Conservation (phyloP, 2,113 vertebrate genomes). For the Madoqua kirkii region DNA sequence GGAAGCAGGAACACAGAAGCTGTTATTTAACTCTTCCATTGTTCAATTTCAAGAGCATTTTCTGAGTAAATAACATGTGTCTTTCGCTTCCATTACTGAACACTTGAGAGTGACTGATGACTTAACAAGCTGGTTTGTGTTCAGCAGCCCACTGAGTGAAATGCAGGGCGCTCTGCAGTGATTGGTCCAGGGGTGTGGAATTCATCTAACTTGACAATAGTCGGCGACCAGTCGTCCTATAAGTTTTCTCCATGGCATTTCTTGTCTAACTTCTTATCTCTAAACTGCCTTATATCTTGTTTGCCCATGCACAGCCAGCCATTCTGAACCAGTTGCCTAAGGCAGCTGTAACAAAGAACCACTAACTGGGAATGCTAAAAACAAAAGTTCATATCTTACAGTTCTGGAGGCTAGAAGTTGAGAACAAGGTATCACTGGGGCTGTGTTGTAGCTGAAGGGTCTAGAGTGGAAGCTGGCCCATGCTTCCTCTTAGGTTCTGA, state of each 20-base stretch:
- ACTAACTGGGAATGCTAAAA: neutral
- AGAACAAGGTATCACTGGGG: neutral
- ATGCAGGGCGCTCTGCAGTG: neutral
- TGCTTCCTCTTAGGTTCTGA: neutral
- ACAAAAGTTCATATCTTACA: neutral
- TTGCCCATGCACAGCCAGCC: slow-evolving; percentile 21
- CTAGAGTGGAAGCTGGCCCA: neutral
- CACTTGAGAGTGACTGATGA: slow-evolving; percentile 44
- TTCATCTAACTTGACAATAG: slow-evolving; percentile 44
- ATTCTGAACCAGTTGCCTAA: neutral
- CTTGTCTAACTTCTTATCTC: slow-evolving; percentile 8
- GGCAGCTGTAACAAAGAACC: neutral
- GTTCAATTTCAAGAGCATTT: slow-evolving; percentile 37
- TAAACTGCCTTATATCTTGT: slow-evolving; percentile 34
- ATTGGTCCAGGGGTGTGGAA: neutral
- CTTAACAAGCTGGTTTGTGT: slow-evolving; percentile 28
- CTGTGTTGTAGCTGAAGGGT: neutral
- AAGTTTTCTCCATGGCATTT: slow-evolving; percentile 30
- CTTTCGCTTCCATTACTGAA: slow-evolving; percentile 25
- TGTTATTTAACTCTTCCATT: slow-evolving; percentile 39
- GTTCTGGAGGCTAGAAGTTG: neutral
- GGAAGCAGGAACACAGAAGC: neutral
- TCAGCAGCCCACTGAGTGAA: neutral
- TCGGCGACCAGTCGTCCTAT: slow-evolving; percentile 33
- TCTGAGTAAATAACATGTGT: slow-evolving; percentile 48